phyloP scores from a whole-genome alignment of 2,888 invertebrate species.

The Drosophila suboccidentalis region DNA sequence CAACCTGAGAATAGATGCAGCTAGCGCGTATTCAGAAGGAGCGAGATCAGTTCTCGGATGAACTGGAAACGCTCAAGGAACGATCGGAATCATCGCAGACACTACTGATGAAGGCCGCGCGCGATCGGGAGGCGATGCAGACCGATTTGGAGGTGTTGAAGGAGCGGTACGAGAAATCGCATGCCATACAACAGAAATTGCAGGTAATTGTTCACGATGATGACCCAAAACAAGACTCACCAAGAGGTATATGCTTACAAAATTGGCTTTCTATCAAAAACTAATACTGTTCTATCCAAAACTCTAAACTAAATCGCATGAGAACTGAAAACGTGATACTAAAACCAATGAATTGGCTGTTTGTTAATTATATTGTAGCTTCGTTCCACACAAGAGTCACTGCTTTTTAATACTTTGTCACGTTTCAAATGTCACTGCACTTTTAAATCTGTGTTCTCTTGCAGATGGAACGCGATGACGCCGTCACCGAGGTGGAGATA shows the following conservation, averaged over 20 bases:
- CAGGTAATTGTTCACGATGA: slow-evolving; percentile 87
- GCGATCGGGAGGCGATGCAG: slow-evolving; percentile 93
- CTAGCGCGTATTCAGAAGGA: slow-evolving; percentile 95
- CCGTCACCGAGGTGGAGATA: slow-evolving; percentile 93
- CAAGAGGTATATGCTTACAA: slow-evolving; percentile 39
- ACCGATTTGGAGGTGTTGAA: slow-evolving; percentile 94
- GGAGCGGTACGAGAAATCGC: slow-evolving; percentile 95
- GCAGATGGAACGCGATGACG: slow-evolving; percentile 94
- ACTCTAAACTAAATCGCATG: slow-evolving; percentile 62
- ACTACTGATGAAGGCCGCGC: slow-evolving; percentile 92
- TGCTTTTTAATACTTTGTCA: neutral
- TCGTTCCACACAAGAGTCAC: slow-evolving; percentile 21
- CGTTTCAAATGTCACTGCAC: neutral
- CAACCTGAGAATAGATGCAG: slow-evolving; percentile 87
- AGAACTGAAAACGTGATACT: slow-evolving; percentile 53
- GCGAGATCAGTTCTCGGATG: slow-evolving; percentile 92
- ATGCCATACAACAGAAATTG: slow-evolving; percentile 93
- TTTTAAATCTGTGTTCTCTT: slow-evolving; percentile 35
- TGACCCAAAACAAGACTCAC: neutral
- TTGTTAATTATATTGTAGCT: slow-evolving; percentile 82
- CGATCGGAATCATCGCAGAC: slow-evolving; percentile 93
- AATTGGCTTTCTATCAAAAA: slow-evolving; percentile 59
- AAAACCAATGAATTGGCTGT: slow-evolving; percentile 81
- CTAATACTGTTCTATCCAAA: slow-evolving; percentile 19
- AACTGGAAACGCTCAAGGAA: slow-evolving; percentile 93